Evolutionary conservation across 1,140 invertebrate species (phyloP).

Genomic region (Drosophila sp.): DNA sequence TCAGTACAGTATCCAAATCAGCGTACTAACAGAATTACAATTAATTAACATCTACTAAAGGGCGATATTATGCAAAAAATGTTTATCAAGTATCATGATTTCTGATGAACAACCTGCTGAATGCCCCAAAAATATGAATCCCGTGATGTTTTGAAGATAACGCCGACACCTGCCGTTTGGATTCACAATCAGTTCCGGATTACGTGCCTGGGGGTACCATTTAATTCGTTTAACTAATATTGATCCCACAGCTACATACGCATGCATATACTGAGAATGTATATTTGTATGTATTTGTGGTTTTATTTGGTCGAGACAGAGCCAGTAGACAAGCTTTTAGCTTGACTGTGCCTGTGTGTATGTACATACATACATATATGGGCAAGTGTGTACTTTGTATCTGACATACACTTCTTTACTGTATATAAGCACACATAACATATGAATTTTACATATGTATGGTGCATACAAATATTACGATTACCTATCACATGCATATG

Average conservation of each 20-base stretch:
- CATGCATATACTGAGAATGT: neutral
- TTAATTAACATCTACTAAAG: too few species aligned
- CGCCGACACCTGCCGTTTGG: neutral
- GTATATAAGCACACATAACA: slow-evolving; percentile 9
- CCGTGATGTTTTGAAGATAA: neutral
- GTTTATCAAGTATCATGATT: too few species aligned
- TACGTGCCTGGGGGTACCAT: too few species aligned
- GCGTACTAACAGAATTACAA: too few species aligned
- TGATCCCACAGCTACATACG: slow-evolving; percentile 20
- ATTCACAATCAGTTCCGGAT: too few species aligned
- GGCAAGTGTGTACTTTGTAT: slow-evolving; percentile 28
- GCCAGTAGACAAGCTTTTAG: slow-evolving; percentile 40
- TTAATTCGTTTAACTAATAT: slow-evolving; percentile 5
- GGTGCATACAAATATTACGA: slow-evolving; percentile 30
- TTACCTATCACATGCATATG: slow-evolving; percentile 22
- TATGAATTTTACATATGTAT: neutral
- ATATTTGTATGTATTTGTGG: neutral
- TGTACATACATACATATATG: too few species aligned
- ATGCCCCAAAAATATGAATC: too few species aligned
- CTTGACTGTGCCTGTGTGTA: neutral
- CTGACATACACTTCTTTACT: slow-evolving; percentile 6
- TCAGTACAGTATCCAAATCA: too few species aligned
- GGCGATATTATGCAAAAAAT: too few species aligned
- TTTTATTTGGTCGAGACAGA: slow-evolving; percentile 9
- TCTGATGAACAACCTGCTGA: too few species aligned